Evolutionary conservation across 2,113 vertebrate genomes (phyloP), one percentile per base, ranked within the genome.

Genomic region (Furnarius figulus): DNA sequence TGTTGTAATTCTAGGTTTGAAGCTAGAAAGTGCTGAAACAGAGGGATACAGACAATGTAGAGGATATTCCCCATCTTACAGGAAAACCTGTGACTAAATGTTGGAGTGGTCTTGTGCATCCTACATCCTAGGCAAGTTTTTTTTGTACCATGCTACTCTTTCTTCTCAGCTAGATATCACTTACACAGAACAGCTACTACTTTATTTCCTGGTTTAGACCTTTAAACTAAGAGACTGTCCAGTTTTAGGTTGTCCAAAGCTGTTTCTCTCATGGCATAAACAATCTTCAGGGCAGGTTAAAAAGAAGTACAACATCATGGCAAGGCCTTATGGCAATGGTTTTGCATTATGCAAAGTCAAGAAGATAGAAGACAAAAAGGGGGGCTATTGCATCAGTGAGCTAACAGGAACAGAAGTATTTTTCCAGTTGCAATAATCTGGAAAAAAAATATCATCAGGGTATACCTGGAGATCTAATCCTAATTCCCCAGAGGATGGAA

Each of bases 1-100:
- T 58, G 18, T 33, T 33, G 9, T 25, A 24, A 14, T 92, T 87
- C 31, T 66, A n/a, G 9, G 17, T 66, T 56, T 6, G 25, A 77
- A 66, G 46, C 9, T 55, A 75, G 30, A 23, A 67, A 81, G 55
- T 2, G 2, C 17, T 67, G 47, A 16, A 91, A 77, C 4, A 40
- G 7, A 10, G 24, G 4, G 8, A 86, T 84, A 70, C 12, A 80
- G 50, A 18, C 12, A 84, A 31, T 0, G 0, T 3, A 76, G 20
- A 8, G 28, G 42, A 37, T 53, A 66, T 46, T 61, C 15, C 14
- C 8, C 16, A 49, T 17, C 9, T 87, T 47, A 27, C 2, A 1
- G 13, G 6, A 77, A 84, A 80, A 81, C 6, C 9, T 42, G 8
- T 61, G 16, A 46, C 2, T 87, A 16, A 79, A 76, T 14, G 3